Base-by-base conservation (phyloP, 2,888 invertebrate species). In the Caenorhabditis japonica region DNA sequence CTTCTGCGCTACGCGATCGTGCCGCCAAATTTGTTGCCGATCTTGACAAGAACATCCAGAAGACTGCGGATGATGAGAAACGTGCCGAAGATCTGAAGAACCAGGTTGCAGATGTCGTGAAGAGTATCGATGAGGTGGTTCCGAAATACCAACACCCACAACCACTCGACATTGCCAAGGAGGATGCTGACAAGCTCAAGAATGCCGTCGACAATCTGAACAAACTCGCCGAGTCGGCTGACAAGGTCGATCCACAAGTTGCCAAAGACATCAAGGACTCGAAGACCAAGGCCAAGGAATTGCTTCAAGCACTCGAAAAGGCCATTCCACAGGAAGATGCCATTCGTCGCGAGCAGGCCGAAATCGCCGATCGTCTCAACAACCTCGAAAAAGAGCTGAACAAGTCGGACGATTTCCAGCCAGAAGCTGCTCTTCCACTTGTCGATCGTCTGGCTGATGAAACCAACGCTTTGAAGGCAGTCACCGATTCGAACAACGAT, bases 181-280 rank as follows among this genome's bases (percentile, higher is more conserved):
- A 64, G 21, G 60, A 71, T 44, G 49, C 51, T 33, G 36, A 34
- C 17, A 17, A 60, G 41, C 62, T 66, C 21, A 55, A 68, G 23
- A 17, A 38, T 19, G 46, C 62, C 38, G 13, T 59, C 17, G 69
- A 49, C 10, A 66, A 59, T 10, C 43, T 72, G 15, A 53, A 25
- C 53, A 52, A 52, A 30, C 33, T 71, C 44, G 55, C 62, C 33
- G 51, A 51, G 17, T 30, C 38, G 23, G 34, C 38, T 39, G 52
- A 72, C 23, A 72, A 73, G 52, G 36, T 33, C 36, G 59, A 60
- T 41, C 70, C 60, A 56, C 73, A 77, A 55, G 52, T 69, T 13
- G 74, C 71, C 47, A 64, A 64, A 23, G 62, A 70, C 56, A 49
- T 74, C 58, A 75, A 74, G 44, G 73, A 79, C 36, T 51, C 70